phyloP scores from a whole-genome alignment of 2,888 invertebrate genomes.

The Netelia inedita region DNA sequence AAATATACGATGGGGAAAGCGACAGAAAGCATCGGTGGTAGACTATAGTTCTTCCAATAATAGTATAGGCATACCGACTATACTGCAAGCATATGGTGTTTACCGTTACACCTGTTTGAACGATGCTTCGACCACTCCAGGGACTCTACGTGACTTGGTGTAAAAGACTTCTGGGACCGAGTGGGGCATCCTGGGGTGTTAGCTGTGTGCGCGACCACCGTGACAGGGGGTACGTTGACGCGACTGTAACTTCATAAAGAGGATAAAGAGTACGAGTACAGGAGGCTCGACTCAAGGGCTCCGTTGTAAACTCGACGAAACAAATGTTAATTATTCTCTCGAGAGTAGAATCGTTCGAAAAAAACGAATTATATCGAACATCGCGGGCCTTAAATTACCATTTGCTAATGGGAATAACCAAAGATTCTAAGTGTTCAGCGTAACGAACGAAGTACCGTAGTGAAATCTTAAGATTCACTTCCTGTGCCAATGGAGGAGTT shows the following conservation, averaged over 20 bases:
- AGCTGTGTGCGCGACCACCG: slow-evolving; percentile 52
- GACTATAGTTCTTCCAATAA: slow-evolving; percentile 36
- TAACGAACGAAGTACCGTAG: background rate
- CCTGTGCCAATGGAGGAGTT: too few species aligned
- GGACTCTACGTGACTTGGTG: slow-evolving; percentile 51
- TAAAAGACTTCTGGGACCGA: slow-evolving; percentile 49
- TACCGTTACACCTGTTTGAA: slow-evolving; percentile 66
- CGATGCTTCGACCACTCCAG: slow-evolving; percentile 48
- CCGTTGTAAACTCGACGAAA: background rate
- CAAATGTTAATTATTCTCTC: slow-evolving; percentile 43
- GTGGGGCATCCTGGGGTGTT: slow-evolving; percentile 58
- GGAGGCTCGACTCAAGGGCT: slow-evolving; percentile 17
- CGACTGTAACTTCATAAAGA: slow-evolving; percentile 6
- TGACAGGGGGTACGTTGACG: slow-evolving; percentile 58
- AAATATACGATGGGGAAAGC: background rate
- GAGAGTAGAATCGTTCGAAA: background rate
- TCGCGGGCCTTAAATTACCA: slow-evolving; percentile 25
- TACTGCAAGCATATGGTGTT: slow-evolving; percentile 60
- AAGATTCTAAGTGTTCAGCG: slow-evolving; percentile 18
- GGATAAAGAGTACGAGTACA: slow-evolving; percentile 11
- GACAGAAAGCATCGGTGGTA: background rate
- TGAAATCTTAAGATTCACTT: background rate
- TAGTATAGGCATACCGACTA: slow-evolving; percentile 18
- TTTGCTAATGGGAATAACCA: slow-evolving; percentile 56
- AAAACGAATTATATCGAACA: slow-evolving; percentile 23